These are phyloP conservation scores for Bettongia penicillata DNA, from an alignment of 2,113 vertebrate species.

Conservation along the genomic window DNA sequence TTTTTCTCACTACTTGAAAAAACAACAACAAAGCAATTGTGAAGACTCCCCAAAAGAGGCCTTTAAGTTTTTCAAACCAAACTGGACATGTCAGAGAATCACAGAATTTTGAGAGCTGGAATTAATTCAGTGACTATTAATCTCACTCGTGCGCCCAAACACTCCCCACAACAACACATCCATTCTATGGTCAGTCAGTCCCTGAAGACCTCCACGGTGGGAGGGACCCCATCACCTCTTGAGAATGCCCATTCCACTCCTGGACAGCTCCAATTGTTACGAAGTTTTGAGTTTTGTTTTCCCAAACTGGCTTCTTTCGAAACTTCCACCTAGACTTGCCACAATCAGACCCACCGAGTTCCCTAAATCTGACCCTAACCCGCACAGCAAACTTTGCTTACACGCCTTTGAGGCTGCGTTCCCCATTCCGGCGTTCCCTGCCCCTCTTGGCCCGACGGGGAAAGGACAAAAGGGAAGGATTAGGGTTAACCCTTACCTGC, in stretches of 20 bases:
- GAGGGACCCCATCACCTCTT: background rate
- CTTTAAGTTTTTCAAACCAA: background rate
- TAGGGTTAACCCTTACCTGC: constrained; percentile 83
- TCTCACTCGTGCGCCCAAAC: background rate
- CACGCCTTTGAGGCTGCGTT: background rate
- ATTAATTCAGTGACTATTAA: background rate
- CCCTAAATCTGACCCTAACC: background rate
- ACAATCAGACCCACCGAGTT: background rate
- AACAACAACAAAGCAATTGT: background rate
- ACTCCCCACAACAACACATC: no score
- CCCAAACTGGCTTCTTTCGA: background rate
- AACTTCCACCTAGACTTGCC: background rate
- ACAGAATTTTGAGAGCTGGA: background rate
- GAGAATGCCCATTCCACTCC: background rate
- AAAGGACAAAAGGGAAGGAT: background rate
- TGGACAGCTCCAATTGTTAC: background rate
- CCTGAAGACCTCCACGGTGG: background rate
- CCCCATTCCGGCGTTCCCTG: background rate
- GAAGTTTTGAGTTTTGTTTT: background rate
- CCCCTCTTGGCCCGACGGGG: background rate
- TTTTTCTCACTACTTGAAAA: background rate
- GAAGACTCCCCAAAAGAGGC: background rate
- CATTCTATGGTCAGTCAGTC: background rate
- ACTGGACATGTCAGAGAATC: background rate
- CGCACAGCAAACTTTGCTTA: background rate